A percentile compares a stretch with the other conserved stretches of the same genome.
Conservation (phyloP, 2,888 invertebrate genomes). For the Ormyrus labotus region DNA sequence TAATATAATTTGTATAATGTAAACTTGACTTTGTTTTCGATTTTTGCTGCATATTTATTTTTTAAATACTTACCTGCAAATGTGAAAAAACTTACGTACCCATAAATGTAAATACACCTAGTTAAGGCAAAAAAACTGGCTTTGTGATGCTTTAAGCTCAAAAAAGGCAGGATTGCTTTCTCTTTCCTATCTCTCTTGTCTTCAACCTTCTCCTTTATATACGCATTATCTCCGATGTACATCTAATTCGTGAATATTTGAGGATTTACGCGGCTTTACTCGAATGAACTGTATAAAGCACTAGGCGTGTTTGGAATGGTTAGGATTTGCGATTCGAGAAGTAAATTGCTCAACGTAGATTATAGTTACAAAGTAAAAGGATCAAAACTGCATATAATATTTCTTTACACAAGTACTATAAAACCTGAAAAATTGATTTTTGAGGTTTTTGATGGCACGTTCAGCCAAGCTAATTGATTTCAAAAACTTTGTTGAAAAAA, state of each 20-base stretch:
- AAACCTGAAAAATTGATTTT: too few relatives aligned
- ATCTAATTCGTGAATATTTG: slow-evolving; percentile 22
- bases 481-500: too few relatives aligned
- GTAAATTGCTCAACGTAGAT: not conserved
- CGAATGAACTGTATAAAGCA: slow-evolving; percentile 7
- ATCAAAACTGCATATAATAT: too few relatives aligned
- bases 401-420: too few relatives aligned
- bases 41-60: too few relatives aligned
- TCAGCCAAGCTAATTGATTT: too few relatives aligned
- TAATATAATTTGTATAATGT: too few relatives aligned
- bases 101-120: not conserved
- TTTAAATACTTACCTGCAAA: too few relatives aligned
- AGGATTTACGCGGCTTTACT: slow-evolving; percentile 37
- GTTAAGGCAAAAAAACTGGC: not conserved
- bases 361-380: too few relatives aligned
- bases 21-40: too few relatives aligned
- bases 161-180: not conserved
- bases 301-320: slow-evolving; percentile 16
- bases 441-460: too few relatives aligned
- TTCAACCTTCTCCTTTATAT: not conserved
- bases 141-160: slow-evolving; percentile 18
- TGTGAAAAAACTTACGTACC: too few relatives aligned
- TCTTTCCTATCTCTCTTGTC: not conserved
- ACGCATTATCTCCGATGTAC: slow-evolving; percentile 31
- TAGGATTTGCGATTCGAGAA: not conserved